Base-by-base conservation (phyloP, 2,797 vertebrate genomes). In the Natrix natrix region DNA sequence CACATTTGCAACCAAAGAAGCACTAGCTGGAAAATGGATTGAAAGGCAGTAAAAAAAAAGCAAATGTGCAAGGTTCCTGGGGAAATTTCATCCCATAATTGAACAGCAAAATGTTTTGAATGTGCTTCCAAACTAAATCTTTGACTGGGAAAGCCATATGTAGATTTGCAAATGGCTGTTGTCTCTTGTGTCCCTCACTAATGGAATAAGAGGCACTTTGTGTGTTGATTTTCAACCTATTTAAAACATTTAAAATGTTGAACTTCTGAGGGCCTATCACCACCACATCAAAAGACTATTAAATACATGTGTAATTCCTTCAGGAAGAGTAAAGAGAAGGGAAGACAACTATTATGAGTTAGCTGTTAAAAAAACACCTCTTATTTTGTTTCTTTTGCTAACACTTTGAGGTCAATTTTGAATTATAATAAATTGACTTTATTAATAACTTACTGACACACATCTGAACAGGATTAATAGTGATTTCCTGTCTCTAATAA, bases 131-230 rank as follows among this genome's bases (percentile, higher is more conserved):
- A 0, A 90, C 94, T 89, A 92, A 28, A 86, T 95, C 91, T 93
- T 78, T 26, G 90, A 86, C 90, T 93, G 59, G 86, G 94, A 89
- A 89, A 95, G 89, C 2, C 48, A 52, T 92, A 88, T 60, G 92
- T 48, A 37, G 86, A 93, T 95, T 93, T 94, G 92, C 28, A 94
- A 94, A 83, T 12, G n/a, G 94, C 92, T 93, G 86, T 91, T 93
- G 93, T 92, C 93, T 90, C 91, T 17, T 91, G 93, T 91, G 94
- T 92, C 89, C 94, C 86, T 89, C 86, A 88, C 95, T 94, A 96
- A 97, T 96, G 96, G 96, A 97, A 95, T 69, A 94, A 86, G 57
- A 83, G 95, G 94, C 95, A 95, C 22, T 93, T 89, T 91, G 95
- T 94, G 43, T 22, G 94, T 93, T 96, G 91, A 95, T 92, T 95